Evolutionary conservation across 1,140 invertebrate species (phyloP).

Genomic region (Scaptomyza hsui): DNA sequence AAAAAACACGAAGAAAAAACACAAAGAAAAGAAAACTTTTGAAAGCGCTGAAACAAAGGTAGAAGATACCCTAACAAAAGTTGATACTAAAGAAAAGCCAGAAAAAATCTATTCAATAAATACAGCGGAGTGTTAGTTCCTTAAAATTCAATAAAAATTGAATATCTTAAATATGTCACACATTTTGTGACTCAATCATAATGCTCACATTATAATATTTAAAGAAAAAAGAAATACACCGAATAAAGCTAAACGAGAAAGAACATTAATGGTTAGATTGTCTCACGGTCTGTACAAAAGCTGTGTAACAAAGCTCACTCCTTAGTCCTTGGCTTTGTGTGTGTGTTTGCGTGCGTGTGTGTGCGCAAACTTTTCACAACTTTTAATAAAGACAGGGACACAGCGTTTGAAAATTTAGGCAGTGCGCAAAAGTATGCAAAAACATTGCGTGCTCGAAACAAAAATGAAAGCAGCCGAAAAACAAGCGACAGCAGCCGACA

Average conservation of each 20-base stretch:
- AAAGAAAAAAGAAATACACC: slow-evolving; percentile 1
- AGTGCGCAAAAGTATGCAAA: slow-evolving; percentile 62
- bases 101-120: too few relatives aligned
- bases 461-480: slow-evolving; percentile 63
- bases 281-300: slow-evolving; percentile 1
- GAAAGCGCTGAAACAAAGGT: background rate
- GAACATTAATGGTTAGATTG: slow-evolving; percentile 67
- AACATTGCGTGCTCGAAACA: slow-evolving; percentile 68
- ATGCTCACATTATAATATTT: background rate
- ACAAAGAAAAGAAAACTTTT: background rate
- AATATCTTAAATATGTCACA: background rate
- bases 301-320: background rate
- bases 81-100: too few relatives aligned
- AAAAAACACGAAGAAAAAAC: background rate
- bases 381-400: slow-evolving; percentile 80
- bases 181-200: background rate
- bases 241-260: slow-evolving; percentile 29
- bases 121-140: too few relatives aligned
- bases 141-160: too few relatives aligned
- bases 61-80: too few relatives aligned
- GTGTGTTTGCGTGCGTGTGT: slow-evolving; percentile 16
- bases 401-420: slow-evolving; percentile 65
- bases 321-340: slow-evolving; percentile 3
- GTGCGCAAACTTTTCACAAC: slow-evolving; percentile 48
- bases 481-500: slow-evolving; percentile 34